Base-by-base conservation (phyloP, 2,888 invertebrate genomes). In the Hanleya hanleyi region DNA sequence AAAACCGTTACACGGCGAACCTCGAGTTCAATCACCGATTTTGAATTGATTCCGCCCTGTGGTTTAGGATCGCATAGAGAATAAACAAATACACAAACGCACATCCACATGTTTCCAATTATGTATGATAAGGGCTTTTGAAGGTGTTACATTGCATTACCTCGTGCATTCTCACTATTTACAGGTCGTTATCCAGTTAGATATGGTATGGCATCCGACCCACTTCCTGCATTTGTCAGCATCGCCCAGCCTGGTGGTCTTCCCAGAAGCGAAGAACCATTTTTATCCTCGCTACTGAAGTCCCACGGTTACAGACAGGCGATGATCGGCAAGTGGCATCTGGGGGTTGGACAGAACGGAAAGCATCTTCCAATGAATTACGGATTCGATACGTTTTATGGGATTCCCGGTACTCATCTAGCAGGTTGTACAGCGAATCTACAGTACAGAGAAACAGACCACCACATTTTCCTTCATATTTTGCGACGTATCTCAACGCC, bases 331-430 rank as follows among this genome's bases (percentile, higher is more conserved):
- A 47, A 61, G 29, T 76, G 76, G 76, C 68, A 65, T 26, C 47
- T 76, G 2, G 76, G 64, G 22, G 36, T 15, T 32, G 64, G 76
- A 9, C 67, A 70, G 22, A 47, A 49, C 26, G 32, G 38, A 6
- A 29, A 64, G 29, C 26, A 66, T 4, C 37, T 76, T 7, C 76
- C 76, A 49, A 69, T 69, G 29, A 35, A 36, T 15, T 65, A n/a
- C 37, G 76, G 76, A 18, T 76, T 76, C 50, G 51, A 49, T 12
- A 68, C 67, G 26, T 76, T 76, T 68, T 76, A 69, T 67, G 76
- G 76, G 0, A 76, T 69, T 26, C 51, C 69, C 9, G 67, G 49
- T 32, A 50, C 71, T 4, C 74, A 76, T 29, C 50, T 62, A 61
- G 33, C 70, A 18, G 47, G 61, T 22, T 76, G 76, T 47, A 57